A percentile compares a stretch with the other conserved stretches of the same genome.
Evolutionary conservation across 2,797 vertebrate species (phyloP).

Genomic region (Carcharodon carcharias): DNA sequence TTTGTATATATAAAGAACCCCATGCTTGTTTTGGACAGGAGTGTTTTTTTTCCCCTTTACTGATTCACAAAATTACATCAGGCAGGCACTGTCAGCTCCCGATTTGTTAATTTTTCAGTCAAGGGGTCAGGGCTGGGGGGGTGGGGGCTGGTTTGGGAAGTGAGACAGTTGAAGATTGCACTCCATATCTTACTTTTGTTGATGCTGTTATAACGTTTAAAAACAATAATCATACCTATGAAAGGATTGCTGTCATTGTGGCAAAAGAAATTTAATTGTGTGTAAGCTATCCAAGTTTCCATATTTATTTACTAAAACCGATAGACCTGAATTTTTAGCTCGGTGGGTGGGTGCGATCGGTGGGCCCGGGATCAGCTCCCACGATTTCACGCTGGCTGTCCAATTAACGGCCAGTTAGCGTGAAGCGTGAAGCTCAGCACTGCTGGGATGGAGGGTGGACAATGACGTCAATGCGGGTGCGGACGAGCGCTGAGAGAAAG

Average conservation of each 20-base stretch:
- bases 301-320: background rate
- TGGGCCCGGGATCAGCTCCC: too few species aligned
- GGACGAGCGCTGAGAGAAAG: too few species aligned
- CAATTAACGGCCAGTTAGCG: too few species aligned
- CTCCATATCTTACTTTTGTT: background rate
- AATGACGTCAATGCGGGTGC: too few species aligned
- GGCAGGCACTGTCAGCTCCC: background rate
- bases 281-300: background rate
- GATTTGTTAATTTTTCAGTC: background rate
- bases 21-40: background rate
- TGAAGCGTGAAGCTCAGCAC: too few species aligned
- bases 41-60: background rate
- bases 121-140: background rate
- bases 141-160: too few species aligned
- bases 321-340: background rate
- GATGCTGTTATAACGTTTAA: background rate
- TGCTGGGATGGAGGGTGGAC: too few species aligned
- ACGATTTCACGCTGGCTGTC: too few species aligned
- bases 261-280: background rate
- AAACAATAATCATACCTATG: background rate
- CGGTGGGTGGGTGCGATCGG: too few species aligned
- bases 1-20: background rate
- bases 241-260: background rate
- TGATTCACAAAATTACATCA: background rate
- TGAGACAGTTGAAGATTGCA: background rate